Evolutionary conservation across 2,888 invertebrate species (phyloP).

Genomic region (Emmelina monodactyla): DNA sequence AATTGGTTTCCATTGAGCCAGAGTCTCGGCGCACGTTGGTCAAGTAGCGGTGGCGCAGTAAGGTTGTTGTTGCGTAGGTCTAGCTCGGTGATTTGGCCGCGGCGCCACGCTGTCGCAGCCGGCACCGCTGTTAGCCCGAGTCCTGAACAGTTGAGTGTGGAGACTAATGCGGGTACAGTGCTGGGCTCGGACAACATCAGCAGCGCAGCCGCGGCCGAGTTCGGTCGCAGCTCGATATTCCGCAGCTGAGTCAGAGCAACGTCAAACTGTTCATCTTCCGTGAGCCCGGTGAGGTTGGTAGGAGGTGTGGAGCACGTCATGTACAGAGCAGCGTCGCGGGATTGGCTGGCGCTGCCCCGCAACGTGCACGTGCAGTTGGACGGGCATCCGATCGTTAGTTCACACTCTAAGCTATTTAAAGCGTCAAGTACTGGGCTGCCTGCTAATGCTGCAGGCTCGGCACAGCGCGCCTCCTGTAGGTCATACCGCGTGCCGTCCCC

Average conservation of each 20-base stretch:
- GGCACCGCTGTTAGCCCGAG: background rate
- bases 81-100: conserved; percentile 5
- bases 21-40: conserved; percentile 12
- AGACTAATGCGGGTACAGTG: background rate
- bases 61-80: conserved; percentile 18
- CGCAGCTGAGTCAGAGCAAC: background rate
- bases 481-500: conserved; percentile 6
- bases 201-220: background rate
- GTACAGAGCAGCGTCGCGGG: background rate
- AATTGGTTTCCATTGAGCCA: conserved; percentile 19
- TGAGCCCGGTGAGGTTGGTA: background rate
- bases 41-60: conserved; percentile 11
- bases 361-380: background rate
- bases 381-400: background rate
- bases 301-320: background rate
- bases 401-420: background rate
- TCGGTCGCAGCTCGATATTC: background rate
- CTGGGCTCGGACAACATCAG: background rate
- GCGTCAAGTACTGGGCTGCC: background rate
- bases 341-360: no score
- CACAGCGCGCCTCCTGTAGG: background rate
- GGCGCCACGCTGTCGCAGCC: background rate
- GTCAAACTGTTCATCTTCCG: no score
- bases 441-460: background rate
- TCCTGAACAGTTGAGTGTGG: background rate